A percentile compares a stretch with the other conserved stretches of the same genome.
phyloP scores from a whole-genome alignment of 2,797 vertebrate genomes.

The Arnoldichthys spilopterus region DNA sequence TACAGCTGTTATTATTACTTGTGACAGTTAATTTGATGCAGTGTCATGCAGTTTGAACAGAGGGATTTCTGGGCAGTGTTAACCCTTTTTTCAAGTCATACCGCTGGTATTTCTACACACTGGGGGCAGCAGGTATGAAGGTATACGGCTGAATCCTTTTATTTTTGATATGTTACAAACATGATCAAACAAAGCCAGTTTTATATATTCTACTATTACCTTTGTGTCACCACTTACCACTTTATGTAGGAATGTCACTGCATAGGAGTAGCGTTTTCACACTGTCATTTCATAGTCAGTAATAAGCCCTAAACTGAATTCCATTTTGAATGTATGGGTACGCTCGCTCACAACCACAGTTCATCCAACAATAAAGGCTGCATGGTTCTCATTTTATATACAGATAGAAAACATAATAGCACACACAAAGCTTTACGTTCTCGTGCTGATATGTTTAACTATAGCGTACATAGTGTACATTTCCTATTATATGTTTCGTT shows the following conservation, averaged over 20 bases:
- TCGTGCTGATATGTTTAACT: background rate
- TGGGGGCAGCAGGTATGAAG: no score
- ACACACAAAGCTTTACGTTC: background rate
- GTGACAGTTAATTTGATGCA: background rate
- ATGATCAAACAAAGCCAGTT: no score
- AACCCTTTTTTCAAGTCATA: no score
- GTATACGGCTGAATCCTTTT: no score
- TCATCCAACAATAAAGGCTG: background rate
- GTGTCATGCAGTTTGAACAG: no score
- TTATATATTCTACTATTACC: no score
- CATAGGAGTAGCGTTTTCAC: no score
- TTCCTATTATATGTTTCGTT: background rate
- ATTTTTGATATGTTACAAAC: no score
- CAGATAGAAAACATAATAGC: background rate
- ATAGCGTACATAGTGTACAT: background rate
- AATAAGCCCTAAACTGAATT: background rate
- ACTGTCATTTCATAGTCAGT: no score
- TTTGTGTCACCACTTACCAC: no score
- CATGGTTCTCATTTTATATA: background rate
- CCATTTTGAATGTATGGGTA: background rate
- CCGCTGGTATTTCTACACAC: no score
- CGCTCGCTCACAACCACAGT: background rate
- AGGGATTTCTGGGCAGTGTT: background rate
- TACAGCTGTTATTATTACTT: background rate
- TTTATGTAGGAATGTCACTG: no score